Conservation (phyloP, 2,888 invertebrate species). For the Scaptomyza reducta region DNA sequence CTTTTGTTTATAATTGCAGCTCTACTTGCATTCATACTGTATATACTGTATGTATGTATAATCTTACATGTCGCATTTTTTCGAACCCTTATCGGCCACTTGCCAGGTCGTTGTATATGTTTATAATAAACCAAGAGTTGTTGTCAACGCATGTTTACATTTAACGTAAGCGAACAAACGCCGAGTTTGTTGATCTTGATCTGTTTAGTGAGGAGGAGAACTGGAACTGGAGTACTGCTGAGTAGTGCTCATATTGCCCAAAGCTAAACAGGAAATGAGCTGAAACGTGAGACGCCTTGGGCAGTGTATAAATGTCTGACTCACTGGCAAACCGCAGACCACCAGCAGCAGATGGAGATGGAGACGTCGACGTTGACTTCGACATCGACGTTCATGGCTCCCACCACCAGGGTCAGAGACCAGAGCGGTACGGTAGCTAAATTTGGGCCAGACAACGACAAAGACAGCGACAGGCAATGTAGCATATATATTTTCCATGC, state of each 20-base stretch:
- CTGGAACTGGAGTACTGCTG: background rate
- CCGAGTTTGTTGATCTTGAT: conserved; percentile 66
- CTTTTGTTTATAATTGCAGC: conserved; percentile 47
- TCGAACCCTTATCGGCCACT: conserved; percentile 64
- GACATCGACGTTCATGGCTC: conserved; percentile 1
- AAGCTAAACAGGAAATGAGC: conserved; percentile 46
- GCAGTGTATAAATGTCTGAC: conserved; percentile 23
- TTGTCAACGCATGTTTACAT: conserved; percentile 64
- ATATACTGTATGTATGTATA: background rate
- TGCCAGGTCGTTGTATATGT: conserved; percentile 37
- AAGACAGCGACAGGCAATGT: conserved; percentile 13
- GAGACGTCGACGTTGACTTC: no score
- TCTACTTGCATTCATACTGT: conserved; percentile 9
- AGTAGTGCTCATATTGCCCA: conserved; percentile 11
- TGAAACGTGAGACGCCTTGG: conserved; percentile 56
- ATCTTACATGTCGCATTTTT: conserved; percentile 15
- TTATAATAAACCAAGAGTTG: conserved; percentile 35
- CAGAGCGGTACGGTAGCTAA: conserved; percentile 24
- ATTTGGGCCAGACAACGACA: conserved; percentile 37
- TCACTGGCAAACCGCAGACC: conserved; percentile 40
- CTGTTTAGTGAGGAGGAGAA: conserved; percentile 6
- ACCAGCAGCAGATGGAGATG: conserved; percentile 3
- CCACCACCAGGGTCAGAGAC: conserved; percentile 51
- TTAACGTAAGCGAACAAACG: conserved; percentile 39
- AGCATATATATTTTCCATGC: conserved; percentile 46